phyloP scores from a whole-genome alignment of 2,888 invertebrate species.

The Xestobium rufovillosum region DNA sequence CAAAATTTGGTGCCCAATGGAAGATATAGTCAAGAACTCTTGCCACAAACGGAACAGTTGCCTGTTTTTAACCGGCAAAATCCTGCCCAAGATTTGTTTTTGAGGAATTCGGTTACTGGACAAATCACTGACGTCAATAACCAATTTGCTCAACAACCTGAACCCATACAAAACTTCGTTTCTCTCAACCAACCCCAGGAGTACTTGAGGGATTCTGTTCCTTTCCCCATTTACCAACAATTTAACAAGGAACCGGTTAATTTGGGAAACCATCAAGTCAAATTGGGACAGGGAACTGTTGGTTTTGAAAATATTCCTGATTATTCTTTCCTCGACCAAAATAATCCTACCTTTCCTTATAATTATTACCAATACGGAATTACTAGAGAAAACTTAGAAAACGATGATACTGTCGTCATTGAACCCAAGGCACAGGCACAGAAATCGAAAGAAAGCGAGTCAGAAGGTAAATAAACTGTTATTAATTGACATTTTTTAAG shows the following conservation, averaged over 20 bases:
- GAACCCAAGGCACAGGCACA: slow-evolving; percentile 45
- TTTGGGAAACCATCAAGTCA: not conserved
- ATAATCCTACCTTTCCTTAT: no score
- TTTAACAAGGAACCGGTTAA: slow-evolving; percentile 5
- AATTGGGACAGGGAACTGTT: not conserved
- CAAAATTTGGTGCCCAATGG: no score
- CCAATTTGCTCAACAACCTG: slow-evolving; percentile 15
- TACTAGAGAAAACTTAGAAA: not conserved
- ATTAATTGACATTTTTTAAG: not conserved
- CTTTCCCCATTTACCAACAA: slow-evolving; percentile 5
- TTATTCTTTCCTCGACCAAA: no score
- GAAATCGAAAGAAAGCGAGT: slow-evolving; percentile 31
- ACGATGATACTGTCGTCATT: slow-evolving; percentile 46
- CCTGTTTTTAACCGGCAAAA: slow-evolving; percentile 17
- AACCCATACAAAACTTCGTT: slow-evolving; percentile 24
- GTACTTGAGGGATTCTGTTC: slow-evolving; percentile 4
- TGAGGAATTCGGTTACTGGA: slow-evolving; percentile 25
- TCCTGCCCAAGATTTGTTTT: slow-evolving; percentile 24
- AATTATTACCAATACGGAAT: not conserved
- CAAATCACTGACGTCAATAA: slow-evolving; percentile 22
- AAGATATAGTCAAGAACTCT: no score
- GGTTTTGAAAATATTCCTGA: not conserved
- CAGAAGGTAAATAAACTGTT: slow-evolving; percentile 21
- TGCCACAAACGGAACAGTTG: slow-evolving; percentile 11
- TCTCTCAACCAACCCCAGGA: slow-evolving; percentile 23